Evolutionary conservation across 1,140 invertebrate species (phyloP).

Genomic region (Eupristina koningsbergeri): DNA sequence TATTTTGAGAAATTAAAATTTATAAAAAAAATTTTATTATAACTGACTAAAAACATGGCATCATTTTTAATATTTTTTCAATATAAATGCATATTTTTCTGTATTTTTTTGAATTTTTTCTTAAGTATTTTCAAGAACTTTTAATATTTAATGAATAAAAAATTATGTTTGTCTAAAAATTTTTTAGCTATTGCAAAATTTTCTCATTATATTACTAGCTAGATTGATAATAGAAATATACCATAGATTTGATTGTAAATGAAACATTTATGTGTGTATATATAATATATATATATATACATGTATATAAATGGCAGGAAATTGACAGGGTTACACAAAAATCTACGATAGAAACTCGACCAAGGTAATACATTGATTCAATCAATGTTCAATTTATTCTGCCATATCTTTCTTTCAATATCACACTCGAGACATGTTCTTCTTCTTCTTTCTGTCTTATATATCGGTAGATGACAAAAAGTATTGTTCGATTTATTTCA

Average conservation of each 20-base stretch:
- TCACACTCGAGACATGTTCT: not conserved
- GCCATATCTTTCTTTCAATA: conserved; percentile 36
- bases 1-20: no score
- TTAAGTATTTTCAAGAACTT: no score
- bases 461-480: conserved; percentile 12
- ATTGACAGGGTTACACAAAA: not conserved
- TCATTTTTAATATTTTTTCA: no score
- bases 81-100: no score
- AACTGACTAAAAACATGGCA: no score
- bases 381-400: conserved; percentile 42
- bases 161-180: no score
- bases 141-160: no score
- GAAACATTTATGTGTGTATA: not conserved
- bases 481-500: conserved; percentile 31
- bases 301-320: not conserved
- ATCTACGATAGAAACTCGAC: not conserved
- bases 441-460: not conserved
- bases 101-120: no score
- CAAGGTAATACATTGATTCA: conserved; percentile 4
- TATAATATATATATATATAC: no score
- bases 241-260: not conserved
- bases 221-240: not conserved
- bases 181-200: not conserved
- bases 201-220: not conserved
- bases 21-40: no score